A percentile compares a stretch with the other conserved stretches of the same genome.
Evolutionary conservation across 2,888 invertebrate species (phyloP).

Genomic region (Oscheius onirici): DNA sequence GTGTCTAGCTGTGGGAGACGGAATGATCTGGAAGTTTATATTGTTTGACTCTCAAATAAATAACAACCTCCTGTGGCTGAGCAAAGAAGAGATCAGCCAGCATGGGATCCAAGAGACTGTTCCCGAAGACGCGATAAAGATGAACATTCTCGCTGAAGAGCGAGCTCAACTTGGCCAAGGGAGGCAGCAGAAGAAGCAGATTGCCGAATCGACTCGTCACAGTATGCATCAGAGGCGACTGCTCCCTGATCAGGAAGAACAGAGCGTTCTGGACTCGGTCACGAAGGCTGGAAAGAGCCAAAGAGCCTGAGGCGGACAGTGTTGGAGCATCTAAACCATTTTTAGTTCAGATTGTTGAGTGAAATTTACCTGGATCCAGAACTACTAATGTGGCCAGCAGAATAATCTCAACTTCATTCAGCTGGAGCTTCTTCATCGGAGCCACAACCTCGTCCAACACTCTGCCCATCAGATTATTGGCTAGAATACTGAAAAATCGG

Average conservation of each 20-base stretch:
- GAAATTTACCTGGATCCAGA: constrained; percentile 59
- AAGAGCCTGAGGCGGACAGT: constrained; percentile 38
- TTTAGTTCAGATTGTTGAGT: background rate
- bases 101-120: constrained; percentile 60
- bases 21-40: constrained; percentile 22
- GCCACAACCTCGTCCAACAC: constrained; percentile 65
- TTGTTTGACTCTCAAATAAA: background rate
- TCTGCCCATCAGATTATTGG: constrained; percentile 65
- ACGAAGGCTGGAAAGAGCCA: constrained; percentile 50
- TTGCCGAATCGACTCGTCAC: constrained; percentile 67
- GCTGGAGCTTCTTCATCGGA: constrained; percentile 58
- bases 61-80: constrained; percentile 41
- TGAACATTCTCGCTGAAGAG: constrained; percentile 68
- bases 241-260: constrained; percentile 59
- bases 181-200: constrained; percentile 64
- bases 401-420: constrained; percentile 60
- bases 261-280: constrained; percentile 66
- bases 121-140: constrained; percentile 67
- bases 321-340: constrained; percentile 45
- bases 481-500: constrained; percentile 60
- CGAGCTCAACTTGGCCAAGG: constrained; percentile 65
- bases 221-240: constrained; percentile 45
- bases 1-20: constrained; percentile 29
- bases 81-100: constrained; percentile 62
- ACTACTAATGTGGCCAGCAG: constrained; percentile 63